These are phyloP conservation scores for Tyria jacobaeae DNA, from an alignment of 2,888 invertebrate species.

Conservation along the genomic window DNA sequence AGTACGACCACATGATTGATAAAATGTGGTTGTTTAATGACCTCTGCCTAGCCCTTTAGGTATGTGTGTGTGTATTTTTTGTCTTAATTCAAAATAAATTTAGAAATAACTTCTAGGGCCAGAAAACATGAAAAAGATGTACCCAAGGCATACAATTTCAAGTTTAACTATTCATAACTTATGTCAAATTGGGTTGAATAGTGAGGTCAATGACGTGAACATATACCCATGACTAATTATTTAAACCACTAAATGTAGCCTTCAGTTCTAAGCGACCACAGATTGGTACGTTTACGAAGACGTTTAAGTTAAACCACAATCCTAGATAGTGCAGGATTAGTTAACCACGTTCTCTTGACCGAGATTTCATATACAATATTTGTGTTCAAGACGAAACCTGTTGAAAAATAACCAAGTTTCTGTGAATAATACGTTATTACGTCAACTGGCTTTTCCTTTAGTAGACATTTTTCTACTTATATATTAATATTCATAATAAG, in stretches of 20 bases:
- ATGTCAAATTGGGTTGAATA: constrained; percentile 17
- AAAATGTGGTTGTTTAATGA: too few species aligned
- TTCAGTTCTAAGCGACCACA: constrained; percentile 45
- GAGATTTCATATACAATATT: constrained; percentile 39
- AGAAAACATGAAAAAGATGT: too few species aligned
- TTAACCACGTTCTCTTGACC: constrained; percentile 34
- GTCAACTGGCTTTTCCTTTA: background rate
- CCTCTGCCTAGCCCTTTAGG: too few species aligned
- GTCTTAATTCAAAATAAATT: too few species aligned
- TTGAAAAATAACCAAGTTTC: background rate
- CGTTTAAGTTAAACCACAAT: constrained; percentile 49
- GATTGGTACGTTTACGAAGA: constrained; percentile 53
- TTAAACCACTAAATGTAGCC: constrained; percentile 59
- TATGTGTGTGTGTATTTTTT: too few species aligned
- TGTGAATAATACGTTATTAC: background rate
- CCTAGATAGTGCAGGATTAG: constrained; percentile 33
- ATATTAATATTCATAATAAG: background rate
- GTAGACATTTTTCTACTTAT: background rate
- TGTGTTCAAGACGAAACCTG: constrained; percentile 8
- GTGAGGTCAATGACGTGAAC: constrained; percentile 31
- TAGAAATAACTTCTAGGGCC: too few species aligned
- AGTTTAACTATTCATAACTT: constrained; percentile 4
- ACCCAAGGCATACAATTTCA: too few species aligned
- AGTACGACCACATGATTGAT: too few species aligned
- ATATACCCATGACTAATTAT: constrained; percentile 49